phyloP scores from a whole-genome alignment of 30 jellyfish, hydroid and myxozoan genomes.

The Mastigias papua region DNA sequence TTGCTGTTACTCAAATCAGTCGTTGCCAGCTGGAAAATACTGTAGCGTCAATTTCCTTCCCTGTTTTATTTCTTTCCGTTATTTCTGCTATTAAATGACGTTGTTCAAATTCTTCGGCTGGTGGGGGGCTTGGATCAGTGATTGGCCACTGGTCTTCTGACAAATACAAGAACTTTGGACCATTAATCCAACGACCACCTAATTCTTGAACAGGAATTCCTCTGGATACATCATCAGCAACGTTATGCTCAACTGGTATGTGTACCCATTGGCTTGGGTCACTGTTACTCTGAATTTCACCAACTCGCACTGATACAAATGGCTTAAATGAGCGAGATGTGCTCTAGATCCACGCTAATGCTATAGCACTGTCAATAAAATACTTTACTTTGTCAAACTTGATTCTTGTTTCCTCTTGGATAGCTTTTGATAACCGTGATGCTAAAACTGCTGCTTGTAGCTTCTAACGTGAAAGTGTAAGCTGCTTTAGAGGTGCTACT shows the following conservation, averaged over 20 bases:
- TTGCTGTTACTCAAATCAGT: conserved; percentile 51
- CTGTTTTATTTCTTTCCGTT: conserved; percentile 14
- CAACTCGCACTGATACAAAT: conserved; percentile 68
- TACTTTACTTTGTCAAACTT: conserved; percentile 23
- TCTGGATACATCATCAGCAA: conserved; percentile 69
- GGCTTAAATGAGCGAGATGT: conserved; percentile 62
- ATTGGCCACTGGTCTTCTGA: conserved; percentile 59
- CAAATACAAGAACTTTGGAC: conserved; percentile 65
- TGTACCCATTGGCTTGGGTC: conserved; percentile 67
- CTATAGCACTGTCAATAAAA: conserved; percentile 67
- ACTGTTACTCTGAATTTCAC: conserved; percentile 69
- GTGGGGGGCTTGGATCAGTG: conserved; percentile 21
- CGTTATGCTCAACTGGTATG: conserved; percentile 50
- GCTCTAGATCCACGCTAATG: conserved; percentile 70
- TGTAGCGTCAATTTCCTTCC: conserved; percentile 21
- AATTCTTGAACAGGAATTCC: conserved; percentile 62
- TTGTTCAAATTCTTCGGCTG: conserved; percentile 31
- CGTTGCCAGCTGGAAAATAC: conserved; percentile 57
- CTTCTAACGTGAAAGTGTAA: no score
- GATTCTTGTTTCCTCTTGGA: conserved; percentile 57
- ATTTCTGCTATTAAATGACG: conserved; percentile 3
- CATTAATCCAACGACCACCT: conserved; percentile 61
- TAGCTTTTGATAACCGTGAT: conserved; percentile 54
- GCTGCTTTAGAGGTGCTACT: no score
- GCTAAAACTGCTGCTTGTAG: conserved; percentile 81